Base-by-base conservation (phyloP, 1,140 invertebrate species). In the Hypothenemus hampei region DNA sequence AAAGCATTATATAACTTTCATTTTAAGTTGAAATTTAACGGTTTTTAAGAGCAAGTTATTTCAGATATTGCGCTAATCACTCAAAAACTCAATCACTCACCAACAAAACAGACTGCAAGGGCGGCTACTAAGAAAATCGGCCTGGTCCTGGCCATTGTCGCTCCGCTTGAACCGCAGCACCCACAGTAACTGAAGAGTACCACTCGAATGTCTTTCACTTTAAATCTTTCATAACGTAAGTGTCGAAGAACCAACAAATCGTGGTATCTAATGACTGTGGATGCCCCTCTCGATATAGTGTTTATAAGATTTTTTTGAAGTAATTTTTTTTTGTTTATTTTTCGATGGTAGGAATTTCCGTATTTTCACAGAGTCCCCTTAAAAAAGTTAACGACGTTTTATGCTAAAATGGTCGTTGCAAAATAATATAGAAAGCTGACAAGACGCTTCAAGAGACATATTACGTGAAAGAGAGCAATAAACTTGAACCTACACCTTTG, bases 121-220 rank as follows among this genome's bases (percentile, higher is more conserved):
- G 58, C 33, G 33, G 57, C 43, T 47, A 59, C 45, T 48, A 60
- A 37, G 39, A 59, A 50, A 26, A n/a, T n/a, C n/a, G 60, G 60
- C 50, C 60, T 39, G 33, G 43, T 63, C 56, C 41, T 48, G 58
- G 61, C 61, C 60, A 55, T 59, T 15, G 19, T 50, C 26, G 47
- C 19, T 60, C 36, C 51, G 53, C 51, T 59, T 56, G 56, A 47
- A 62, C 50, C 46, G 51, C 49, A 48, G 50, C 53, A 41, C 49
- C 46, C 60, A 53, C 55, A 40, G 50, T 49, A 59, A 62, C 55
- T 62, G 60, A 23, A 36, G 41, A 37, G 36, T 19, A 47, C 54
- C 48, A 49, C 57, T 55, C 22, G 58, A 43, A 55, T 60, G 56
- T 65, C 64, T 65, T 65, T 65, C 60, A 65, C 64, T 65, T 62